A percentile compares a stretch with the other conserved stretches of the same genome.
Conservation (phyloP, 2,888 invertebrate genomes). For the Oeneis ivallda region DNA sequence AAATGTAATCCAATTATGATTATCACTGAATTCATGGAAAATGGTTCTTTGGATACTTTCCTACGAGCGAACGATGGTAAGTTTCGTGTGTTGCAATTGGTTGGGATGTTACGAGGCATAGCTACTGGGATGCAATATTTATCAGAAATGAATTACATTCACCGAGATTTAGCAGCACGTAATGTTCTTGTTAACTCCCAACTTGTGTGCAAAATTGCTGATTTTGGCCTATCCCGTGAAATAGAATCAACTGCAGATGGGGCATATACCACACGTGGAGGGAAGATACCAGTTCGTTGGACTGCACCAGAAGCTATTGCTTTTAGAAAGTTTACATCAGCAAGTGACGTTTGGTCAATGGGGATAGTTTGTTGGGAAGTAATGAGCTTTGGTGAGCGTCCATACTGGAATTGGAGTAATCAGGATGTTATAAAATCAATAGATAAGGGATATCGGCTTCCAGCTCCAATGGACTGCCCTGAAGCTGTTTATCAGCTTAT, state of each 20-base stretch:
- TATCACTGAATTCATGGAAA: conserved; percentile 99
- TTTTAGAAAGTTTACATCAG: conserved; percentile 99
- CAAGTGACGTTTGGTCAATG: conserved; percentile 99
- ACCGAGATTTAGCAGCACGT: conserved; percentile 97
- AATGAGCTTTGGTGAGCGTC: conserved; percentile 99
- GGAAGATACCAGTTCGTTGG: conserved; percentile 99
- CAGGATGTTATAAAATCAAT: conserved; percentile 99
- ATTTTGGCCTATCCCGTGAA: conserved; percentile 98
- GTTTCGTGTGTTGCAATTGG: conserved; percentile 95
- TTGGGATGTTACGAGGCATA: conserved; percentile 98
- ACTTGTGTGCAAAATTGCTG: conserved; percentile 99
- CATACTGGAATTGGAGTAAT: conserved; percentile 99
- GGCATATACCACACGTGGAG: conserved; percentile 96
- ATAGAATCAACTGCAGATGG: conserved; percentile 98
- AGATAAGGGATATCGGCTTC: conserved; percentile 97
- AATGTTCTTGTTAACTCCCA: conserved; percentile 99
- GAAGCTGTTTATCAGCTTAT: conserved; percentile 98
- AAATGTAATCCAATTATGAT: conserved; percentile 99
- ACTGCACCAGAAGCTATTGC: conserved; percentile 99
- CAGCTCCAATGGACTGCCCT: conserved; percentile 98
- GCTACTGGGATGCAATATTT: conserved; percentile 99
- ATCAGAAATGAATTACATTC: conserved; percentile 99
- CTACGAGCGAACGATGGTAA: conserved; percentile 97
- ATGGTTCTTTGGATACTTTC: conserved; percentile 98
- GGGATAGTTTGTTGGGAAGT: conserved; percentile 99